Evolutionary conservation across 2,797 vertebrate species (phyloP).

Genomic region (Chaetodon trifasciatus): DNA sequence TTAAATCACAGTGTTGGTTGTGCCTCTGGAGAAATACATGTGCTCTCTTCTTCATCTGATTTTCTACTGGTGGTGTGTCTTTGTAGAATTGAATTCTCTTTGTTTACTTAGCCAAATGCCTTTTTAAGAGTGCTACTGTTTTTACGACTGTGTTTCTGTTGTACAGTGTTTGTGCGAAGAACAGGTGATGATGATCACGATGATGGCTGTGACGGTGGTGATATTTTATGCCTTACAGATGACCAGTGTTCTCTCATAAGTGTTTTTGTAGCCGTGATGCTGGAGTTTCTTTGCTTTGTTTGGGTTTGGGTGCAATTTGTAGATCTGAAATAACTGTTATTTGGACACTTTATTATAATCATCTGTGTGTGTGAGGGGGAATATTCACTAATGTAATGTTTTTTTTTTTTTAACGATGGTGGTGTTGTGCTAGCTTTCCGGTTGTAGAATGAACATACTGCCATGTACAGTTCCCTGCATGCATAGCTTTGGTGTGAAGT

Average conservation of each 20-base stretch:
- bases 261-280: slow-evolving; percentile 50
- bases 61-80: not conserved
- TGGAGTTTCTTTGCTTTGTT: slow-evolving; percentile 32
- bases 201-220: slow-evolving; percentile 28
- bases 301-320: slow-evolving; percentile 18
- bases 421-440: slow-evolving; percentile 21
- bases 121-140: slow-evolving; percentile 31
- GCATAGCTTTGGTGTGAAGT: slow-evolving; percentile 45
- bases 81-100: slow-evolving; percentile 2
- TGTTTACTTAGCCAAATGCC: slow-evolving; percentile 28
- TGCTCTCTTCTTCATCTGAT: not conserved
- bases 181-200: slow-evolving; percentile 33
- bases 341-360: slow-evolving; percentile 19
- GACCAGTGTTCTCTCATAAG: slow-evolving; percentile 20
- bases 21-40: slow-evolving; percentile 8
- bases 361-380: not conserved
- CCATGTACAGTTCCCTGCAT: slow-evolving; percentile 65
- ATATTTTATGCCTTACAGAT: slow-evolving; percentile 55
- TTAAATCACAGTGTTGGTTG: not conserved
- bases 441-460: slow-evolving; percentile 33
- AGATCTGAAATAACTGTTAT: not conserved
- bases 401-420: slow-evolving; percentile 2
- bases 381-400: not conserved
- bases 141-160: slow-evolving; percentile 38
- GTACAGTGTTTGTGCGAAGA: slow-evolving; percentile 40